Base-by-base conservation (phyloP, 2,888 invertebrate genomes). In the Diloba caeruleocephala region DNA sequence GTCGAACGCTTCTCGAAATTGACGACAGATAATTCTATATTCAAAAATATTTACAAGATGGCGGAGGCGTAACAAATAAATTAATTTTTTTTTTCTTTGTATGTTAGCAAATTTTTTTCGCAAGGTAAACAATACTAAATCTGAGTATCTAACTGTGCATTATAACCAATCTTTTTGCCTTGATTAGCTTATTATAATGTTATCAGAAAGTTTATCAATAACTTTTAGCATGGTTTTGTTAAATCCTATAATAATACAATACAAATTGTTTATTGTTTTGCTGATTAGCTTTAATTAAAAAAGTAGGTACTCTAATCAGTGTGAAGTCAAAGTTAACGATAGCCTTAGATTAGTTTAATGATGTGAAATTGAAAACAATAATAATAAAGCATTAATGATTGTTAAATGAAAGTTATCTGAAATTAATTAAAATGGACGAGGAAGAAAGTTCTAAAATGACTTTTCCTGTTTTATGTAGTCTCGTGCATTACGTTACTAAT, bases 271-370 rank as follows among this genome's bases (percentile, higher is more conserved):
- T 57, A 36, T 43, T 60, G 31, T 36, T 51, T 36, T 41, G 57
- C 46, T 68, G 68, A 71, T 72, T 70, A 54, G 36, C 34, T 33
- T 50, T 71, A 74, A 71, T 69, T 73, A 64, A 69, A 72, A 69
- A 61, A 44, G 45, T 55, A 44, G 43, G 33, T 43, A 52, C 32
- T 45, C 46, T 74, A 64, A 71, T 67, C 78, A 82, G 74, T 79
- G 76, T 76, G 71, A 82, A 85, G 82, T 84, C 77, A 80, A 82
- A 78, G 78, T 76, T 52, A 57, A 62, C 79, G 87, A 87, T 88
- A 86, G 79, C 88, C 86, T 82, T 78, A 59, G 74, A 74, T 72
- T 62, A 71, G 51, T 60, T 54, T 74, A 72, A 72, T 71, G 56
- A 64, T 71, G 60, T 71, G 39, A 54, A 60, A 54, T 59, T 50